Conservation (phyloP, 2,797 vertebrate species). For the Argyrosomus regius region DNA sequence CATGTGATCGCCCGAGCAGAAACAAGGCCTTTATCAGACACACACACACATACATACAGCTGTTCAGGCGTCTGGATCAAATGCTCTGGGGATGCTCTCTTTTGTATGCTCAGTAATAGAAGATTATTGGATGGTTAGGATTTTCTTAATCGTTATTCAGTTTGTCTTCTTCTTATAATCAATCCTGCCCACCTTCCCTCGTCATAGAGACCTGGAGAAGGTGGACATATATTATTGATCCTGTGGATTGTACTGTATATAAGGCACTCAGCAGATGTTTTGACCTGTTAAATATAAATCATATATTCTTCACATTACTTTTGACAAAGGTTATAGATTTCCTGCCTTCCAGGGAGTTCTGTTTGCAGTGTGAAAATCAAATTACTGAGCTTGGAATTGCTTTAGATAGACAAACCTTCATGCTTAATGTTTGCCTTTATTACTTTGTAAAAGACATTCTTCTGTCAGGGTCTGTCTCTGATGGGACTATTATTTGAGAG, state of each 20-base stretch:
- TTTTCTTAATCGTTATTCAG: conserved; percentile 29
- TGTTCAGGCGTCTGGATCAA: conserved; percentile 25
- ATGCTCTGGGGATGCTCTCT: conserved; percentile 31
- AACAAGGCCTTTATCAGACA: conserved; percentile 56
- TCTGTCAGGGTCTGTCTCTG: background rate
- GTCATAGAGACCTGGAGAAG: background rate
- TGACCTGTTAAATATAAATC: too few relatives aligned
- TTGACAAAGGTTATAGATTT: background rate
- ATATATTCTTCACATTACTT: too few relatives aligned
- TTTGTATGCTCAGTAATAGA: conserved; percentile 44
- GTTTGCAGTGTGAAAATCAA: background rate
- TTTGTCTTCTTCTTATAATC: conserved; percentile 11
- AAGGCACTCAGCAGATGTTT: background rate
- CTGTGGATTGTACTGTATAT: background rate
- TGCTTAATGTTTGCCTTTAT: background rate
- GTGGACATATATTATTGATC: background rate
- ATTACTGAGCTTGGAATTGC: background rate
- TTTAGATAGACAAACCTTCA: background rate
- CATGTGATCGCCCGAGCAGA: conserved; percentile 58
- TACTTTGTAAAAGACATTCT: background rate
- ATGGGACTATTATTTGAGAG: background rate
- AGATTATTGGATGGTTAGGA: conserved; percentile 36
- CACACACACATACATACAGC: background rate
- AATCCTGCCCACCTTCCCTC: background rate
- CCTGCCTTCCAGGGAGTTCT: background rate